Conservation (phyloP, 2,113 vertebrate species). For the Myocastor coypus region DNA sequence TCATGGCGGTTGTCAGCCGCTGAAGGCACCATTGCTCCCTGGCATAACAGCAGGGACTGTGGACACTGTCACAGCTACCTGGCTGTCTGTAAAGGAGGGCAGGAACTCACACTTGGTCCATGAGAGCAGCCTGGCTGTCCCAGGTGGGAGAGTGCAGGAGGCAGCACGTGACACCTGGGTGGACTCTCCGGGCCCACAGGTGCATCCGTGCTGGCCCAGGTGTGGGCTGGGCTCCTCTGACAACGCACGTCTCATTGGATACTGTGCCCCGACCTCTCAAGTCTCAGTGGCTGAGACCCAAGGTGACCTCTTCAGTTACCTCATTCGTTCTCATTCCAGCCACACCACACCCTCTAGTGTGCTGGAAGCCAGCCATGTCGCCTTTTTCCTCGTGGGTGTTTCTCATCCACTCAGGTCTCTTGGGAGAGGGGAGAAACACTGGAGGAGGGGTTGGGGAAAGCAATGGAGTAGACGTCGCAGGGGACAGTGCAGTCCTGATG, state of each 20-base stretch:
- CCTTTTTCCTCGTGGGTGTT: neutral
- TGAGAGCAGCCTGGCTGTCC: neutral
- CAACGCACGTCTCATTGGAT: neutral
- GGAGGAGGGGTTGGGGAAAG: neutral
- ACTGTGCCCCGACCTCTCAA: neutral
- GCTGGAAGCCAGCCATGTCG: neutral
- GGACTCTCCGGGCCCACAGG: neutral
- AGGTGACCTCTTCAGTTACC: neutral
- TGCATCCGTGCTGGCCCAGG: neutral
- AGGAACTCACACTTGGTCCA: neutral
- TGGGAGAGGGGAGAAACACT: neutral
- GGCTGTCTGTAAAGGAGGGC: neutral
- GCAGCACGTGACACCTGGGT: no score
- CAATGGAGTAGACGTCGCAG: no score
- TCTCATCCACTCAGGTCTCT: neutral
- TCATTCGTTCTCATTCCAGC: neutral
- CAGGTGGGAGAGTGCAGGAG: neutral
- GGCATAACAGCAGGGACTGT: neutral
- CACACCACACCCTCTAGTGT: neutral
- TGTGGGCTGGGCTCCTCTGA: neutral
- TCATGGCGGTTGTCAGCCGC: neutral
- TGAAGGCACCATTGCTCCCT: rapidly evolving
- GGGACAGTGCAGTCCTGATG: neutral
- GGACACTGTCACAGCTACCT: neutral
- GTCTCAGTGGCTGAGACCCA: neutral